Percentiles rank a stretch among this genome's conserved stretches.
phyloP scores from a whole-genome alignment of 2,797 vertebrate genomes.

The Crypturellus tataupa region DNA sequence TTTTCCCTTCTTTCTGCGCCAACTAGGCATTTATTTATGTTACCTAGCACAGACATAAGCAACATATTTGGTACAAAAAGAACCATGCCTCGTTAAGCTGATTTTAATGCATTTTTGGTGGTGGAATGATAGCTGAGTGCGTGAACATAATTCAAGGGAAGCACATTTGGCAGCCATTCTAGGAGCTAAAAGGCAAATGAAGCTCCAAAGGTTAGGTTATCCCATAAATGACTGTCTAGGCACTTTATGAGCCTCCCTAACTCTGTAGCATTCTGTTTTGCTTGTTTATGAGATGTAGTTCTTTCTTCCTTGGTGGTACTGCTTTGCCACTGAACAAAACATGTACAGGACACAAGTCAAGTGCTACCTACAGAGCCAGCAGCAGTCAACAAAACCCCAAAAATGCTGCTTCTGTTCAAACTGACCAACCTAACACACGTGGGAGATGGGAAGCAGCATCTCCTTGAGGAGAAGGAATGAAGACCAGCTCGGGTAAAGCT shows the following conservation, averaged over 20 bases:
- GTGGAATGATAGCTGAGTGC: background rate
- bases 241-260: background rate
- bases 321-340: background rate
- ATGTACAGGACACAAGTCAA: background rate
- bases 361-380: fast-evolving
- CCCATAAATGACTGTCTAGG: background rate
- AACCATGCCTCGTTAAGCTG: background rate
- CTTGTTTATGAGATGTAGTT: background rate
- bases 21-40: background rate
- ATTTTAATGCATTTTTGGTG: background rate
- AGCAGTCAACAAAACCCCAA: background rate
- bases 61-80: background rate
- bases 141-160: background rate
- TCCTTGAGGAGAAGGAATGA: background rate
- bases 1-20: background rate
- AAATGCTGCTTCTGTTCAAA: background rate
- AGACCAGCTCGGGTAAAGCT: background rate
- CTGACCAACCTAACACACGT: background rate
- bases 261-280: background rate
- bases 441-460: background rate
- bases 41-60: background rate
- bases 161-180: background rate
- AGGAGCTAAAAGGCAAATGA: background rate
- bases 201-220: background rate
- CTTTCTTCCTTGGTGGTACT: background rate